phyloP scores from a whole-genome alignment of 2,888 invertebrate genomes.

The Craniophora ligustri region DNA sequence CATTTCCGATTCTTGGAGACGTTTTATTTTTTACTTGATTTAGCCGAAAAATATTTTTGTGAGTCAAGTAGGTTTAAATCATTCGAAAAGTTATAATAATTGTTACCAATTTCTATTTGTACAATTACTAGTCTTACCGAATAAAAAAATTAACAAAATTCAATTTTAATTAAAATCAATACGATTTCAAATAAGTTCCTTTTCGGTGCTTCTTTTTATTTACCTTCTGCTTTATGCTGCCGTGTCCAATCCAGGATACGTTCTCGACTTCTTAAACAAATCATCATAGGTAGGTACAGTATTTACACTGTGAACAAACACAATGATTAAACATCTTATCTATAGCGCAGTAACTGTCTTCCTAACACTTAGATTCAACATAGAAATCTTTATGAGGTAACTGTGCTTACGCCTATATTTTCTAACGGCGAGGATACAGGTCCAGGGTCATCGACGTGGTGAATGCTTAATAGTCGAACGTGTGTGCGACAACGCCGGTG shows the following conservation, averaged over 20 bases:
- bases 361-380: background rate
- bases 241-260: background rate
- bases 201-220: background rate
- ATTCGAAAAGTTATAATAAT: background rate
- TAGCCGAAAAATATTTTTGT: slow-evolving; percentile 7
- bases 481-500: slow-evolving; percentile 7
- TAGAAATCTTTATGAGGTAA: slow-evolving; percentile 2
- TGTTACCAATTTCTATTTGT: too few relatives aligned
- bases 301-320: too few relatives aligned
- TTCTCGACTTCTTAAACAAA: too few relatives aligned
- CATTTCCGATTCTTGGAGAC: slow-evolving; percentile 46
- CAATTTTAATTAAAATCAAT: too few relatives aligned
- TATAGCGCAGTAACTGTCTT: too few relatives aligned
- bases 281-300: too few relatives aligned
- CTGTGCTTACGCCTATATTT: slow-evolving; percentile 10
- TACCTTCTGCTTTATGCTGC: background rate
- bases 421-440: background rate
- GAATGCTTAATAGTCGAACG: slow-evolving; percentile 10
- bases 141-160: too few relatives aligned
- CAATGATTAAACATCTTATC: background rate
- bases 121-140: too few relatives aligned
- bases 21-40: slow-evolving; percentile 32
- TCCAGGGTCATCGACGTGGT: slow-evolving; percentile 4
- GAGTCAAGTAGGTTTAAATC: background rate
- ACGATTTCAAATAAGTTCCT: background rate